Percentiles rank a stretch among this genome's conserved stretches.
Evolutionary conservation across 2,113 vertebrate genomes (phyloP).

Genomic region (Clarias batrachus): DNA sequence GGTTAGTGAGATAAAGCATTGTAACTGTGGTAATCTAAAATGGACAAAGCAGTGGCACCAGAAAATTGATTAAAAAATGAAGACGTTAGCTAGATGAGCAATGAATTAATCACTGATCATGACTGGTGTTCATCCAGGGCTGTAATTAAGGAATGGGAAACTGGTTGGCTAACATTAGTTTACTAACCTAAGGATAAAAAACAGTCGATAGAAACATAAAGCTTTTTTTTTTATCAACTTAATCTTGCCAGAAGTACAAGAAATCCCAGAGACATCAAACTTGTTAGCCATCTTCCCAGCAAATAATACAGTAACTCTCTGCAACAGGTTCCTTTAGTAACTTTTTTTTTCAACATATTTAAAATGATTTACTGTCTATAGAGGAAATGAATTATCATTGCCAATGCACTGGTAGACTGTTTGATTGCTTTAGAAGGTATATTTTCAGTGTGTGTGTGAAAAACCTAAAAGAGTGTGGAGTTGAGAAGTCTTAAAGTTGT

Average conservation of each 20-base stretch:
- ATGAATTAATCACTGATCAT: neutral
- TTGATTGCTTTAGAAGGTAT: neutral
- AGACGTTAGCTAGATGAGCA: neutral
- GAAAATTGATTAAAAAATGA: neutral
- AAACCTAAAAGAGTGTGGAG: neutral
- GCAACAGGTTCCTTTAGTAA: too few species aligned
- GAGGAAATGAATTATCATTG: neutral
- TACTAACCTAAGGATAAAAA: neutral
- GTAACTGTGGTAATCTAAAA: neutral
- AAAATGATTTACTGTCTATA: too few species aligned
- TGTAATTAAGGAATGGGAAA: neutral
- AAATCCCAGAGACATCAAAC: neutral
- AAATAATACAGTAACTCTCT: too few species aligned
- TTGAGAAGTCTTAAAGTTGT: neutral
- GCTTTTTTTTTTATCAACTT: neutral
- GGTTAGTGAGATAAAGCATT: neutral
- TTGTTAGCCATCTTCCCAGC: too few species aligned
- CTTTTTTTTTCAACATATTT: too few species aligned
- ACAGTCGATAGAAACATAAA: neutral
- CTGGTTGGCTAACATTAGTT: neutral
- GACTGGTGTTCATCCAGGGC: neutral
- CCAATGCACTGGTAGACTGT: neutral
- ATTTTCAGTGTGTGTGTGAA: neutral
- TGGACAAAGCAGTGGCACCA: neutral
- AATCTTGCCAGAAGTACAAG: neutral